Percentiles rank a stretch among this genome's conserved stretches.
These are phyloP conservation scores for Cartodere bifasciata DNA, from an alignment of 2,888 invertebrate genomes.

Conservation along the genomic window DNA sequence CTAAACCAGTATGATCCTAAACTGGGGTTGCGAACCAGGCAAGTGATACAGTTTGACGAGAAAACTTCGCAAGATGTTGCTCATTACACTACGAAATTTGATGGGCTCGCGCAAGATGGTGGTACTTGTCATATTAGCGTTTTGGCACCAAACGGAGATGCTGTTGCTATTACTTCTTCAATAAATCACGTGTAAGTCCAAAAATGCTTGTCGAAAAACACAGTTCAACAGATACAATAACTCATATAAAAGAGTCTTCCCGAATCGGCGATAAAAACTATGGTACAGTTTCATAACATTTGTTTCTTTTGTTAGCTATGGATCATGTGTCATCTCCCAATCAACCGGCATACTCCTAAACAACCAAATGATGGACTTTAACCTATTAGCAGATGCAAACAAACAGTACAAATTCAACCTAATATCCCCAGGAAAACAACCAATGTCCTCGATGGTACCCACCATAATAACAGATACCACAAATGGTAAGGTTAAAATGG, in stretches of 20 bases:
- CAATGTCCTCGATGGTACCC: constrained; percentile 81
- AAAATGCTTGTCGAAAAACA: too few relatives aligned
- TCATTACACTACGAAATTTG: constrained; percentile 7
- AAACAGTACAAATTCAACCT: constrained; percentile 64
- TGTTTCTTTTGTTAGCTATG: constrained; percentile 47
- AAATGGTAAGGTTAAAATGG: constrained; percentile 42
- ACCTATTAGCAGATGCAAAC: constrained; percentile 48
- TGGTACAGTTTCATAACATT: too few relatives aligned
- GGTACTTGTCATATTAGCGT: constrained; percentile 85
- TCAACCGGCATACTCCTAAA: constrained; percentile 69
- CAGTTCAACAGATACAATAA: too few relatives aligned
- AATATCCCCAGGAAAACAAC: constrained; percentile 63
- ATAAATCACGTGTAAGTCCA: constrained; percentile 19
- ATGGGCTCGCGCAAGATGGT: constrained; percentile 7
- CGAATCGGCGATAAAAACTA: not conserved
- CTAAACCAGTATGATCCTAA: constrained; percentile 6
- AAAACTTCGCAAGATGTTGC: constrained; percentile 8
- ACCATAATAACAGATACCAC: constrained; percentile 52
- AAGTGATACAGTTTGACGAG: constrained; percentile 3
- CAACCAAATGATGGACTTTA: constrained; percentile 79
- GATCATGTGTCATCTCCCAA: constrained; percentile 56
- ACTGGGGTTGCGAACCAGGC: constrained; percentile 6
- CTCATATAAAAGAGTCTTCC: too few relatives aligned
- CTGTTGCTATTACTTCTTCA: constrained; percentile 80
- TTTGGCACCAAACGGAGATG: constrained; percentile 71